Percentiles rank a stretch among this genome's conserved stretches.
Evolutionary conservation across 2,113 vertebrate species (phyloP).

Genomic region (Galbula dea): DNA sequence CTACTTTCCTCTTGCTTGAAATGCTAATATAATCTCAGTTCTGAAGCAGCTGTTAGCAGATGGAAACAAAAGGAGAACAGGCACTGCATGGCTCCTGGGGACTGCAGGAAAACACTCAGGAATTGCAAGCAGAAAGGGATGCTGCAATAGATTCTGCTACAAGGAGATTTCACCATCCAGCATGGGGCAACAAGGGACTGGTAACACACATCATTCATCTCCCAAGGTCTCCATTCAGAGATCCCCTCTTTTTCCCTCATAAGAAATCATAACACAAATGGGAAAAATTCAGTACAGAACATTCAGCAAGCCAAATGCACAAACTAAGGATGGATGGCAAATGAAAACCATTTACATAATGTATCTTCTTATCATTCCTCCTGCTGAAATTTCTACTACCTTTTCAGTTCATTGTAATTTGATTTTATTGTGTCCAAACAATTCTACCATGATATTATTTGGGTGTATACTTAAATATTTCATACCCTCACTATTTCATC

Average conservation of each 20-base stretch:
- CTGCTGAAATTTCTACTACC: background rate
- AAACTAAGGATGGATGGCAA: background rate
- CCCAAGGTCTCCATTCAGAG: background rate
- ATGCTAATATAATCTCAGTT: background rate
- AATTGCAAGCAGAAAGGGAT: background rate
- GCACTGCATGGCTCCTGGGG: background rate
- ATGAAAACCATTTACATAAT: background rate
- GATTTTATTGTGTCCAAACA: background rate
- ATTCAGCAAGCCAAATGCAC: background rate
- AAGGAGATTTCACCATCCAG: background rate
- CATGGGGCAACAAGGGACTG: background rate
- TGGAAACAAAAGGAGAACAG: constrained; percentile 2
- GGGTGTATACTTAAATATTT: background rate
- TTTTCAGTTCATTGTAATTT: background rate
- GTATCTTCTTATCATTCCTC: background rate
- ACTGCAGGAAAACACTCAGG: background rate
- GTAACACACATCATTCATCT: background rate
- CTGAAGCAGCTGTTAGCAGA: background rate
- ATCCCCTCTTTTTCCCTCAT: background rate
- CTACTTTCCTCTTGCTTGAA: background rate
- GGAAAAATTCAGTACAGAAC: background rate
- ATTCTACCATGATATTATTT: background rate
- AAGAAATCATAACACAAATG: background rate
- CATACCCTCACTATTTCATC: background rate
- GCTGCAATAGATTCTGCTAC: background rate